phyloP scores from a whole-genome alignment of 1,140 invertebrate genomes.

The Cotesia typhae region DNA sequence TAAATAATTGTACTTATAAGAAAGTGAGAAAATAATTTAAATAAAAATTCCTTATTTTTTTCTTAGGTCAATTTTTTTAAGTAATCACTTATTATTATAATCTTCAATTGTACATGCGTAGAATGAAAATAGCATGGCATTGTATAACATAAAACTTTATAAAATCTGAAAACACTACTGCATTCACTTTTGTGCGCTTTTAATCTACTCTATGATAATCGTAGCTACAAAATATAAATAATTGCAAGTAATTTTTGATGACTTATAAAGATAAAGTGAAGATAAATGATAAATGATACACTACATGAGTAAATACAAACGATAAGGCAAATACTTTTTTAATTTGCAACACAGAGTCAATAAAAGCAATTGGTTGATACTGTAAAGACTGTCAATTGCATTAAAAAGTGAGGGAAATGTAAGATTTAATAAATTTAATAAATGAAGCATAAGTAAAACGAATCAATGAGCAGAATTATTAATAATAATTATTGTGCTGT shows the following conservation, averaged over 20 bases:
- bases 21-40: not conserved
- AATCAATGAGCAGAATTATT: no score
- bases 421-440: not conserved
- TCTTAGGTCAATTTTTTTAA: no score
- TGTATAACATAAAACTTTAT: no score
- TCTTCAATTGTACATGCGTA: no score
- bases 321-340: slow-evolving; percentile 3
- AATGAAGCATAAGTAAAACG: no score
- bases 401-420: not conserved
- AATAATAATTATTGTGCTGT: not conserved
- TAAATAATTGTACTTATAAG: not conserved
- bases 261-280: slow-evolving; percentile 3
- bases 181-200: no score
- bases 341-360: slow-evolving; percentile 5
- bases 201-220: no score
- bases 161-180: no score
- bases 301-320: not conserved
- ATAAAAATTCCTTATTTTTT: no score
- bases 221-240: no score
- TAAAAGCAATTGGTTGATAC: slow-evolving; percentile 9
- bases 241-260: slow-evolving; percentile 1
- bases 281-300: not conserved
- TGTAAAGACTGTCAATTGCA: not conserved
- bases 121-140: no score
- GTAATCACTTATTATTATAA: no score